phyloP scores from a whole-genome alignment of 2,113 vertebrate species.

The Paracanthobrama guichenoti region DNA sequence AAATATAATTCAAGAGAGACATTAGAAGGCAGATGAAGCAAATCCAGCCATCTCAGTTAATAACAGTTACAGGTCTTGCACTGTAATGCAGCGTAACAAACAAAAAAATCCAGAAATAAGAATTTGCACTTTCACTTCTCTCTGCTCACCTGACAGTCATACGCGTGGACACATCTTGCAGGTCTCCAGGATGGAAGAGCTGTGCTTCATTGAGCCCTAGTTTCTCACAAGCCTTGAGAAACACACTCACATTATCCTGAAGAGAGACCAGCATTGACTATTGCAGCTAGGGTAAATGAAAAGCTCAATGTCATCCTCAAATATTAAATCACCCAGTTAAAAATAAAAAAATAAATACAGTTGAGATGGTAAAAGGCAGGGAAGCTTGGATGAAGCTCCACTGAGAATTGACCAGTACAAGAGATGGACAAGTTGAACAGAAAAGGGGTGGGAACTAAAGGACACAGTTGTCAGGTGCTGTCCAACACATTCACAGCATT shows the following conservation, averaged over 20 bases:
- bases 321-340: not conserved
- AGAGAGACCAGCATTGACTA: slow-evolving; percentile 67
- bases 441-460: not conserved
- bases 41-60: not conserved
- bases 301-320: not conserved
- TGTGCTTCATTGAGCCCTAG: slow-evolving; percentile 95
- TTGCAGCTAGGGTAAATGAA: slow-evolving; percentile 58
- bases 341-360: too few species aligned
- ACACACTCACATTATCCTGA: slow-evolving; percentile 96
- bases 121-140: not conserved
- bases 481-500: not conserved
- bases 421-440: not conserved
- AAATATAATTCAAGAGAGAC: not conserved
- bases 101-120: not conserved
- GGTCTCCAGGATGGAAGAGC: slow-evolving; percentile 96
- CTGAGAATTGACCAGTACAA: not conserved
- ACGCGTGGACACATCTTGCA: slow-evolving; percentile 95
- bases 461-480: not conserved
- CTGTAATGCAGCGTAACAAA: not conserved
- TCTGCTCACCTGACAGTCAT: slow-evolving; percentile 90
- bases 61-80: not conserved
- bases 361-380: not conserved
- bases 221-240: slow-evolving; percentile 92
- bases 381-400: not conserved
- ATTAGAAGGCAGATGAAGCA: not conserved